phyloP scores from a whole-genome alignment of 1,140 invertebrate genomes.

The Bombus ignitus region DNA sequence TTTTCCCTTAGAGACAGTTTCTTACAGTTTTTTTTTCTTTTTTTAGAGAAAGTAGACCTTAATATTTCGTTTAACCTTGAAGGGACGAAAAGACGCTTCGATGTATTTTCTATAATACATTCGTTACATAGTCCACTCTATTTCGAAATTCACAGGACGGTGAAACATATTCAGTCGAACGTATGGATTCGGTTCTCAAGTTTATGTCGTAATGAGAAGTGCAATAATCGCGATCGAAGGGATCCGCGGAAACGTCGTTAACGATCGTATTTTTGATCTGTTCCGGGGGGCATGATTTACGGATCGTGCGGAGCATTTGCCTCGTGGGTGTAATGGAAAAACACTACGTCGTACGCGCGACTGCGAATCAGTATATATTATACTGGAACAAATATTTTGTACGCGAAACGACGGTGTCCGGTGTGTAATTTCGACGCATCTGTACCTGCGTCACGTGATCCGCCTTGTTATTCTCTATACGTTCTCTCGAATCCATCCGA shows the following conservation, averaged over 20 bases:
- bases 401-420: slow-evolving; percentile 52
- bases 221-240: neutral
- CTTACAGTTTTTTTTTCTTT: neutral
- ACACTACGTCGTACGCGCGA: slow-evolving; percentile 32
- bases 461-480: slow-evolving; percentile 66
- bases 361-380: slow-evolving; percentile 63
- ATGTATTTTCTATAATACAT: neutral
- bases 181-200: neutral
- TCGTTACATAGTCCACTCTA: neutral
- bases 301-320: slow-evolving; percentile 20
- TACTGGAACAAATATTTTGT: slow-evolving; percentile 65
- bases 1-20: neutral
- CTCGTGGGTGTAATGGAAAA: slow-evolving; percentile 55
- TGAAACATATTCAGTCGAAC: neutral
- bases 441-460: slow-evolving; percentile 64
- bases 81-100: neutral
- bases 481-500: slow-evolving; percentile 60
- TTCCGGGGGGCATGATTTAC: slow-evolving; percentile 27
- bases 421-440: slow-evolving; percentile 63
- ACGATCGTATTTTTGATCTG: slow-evolving; percentile 40
- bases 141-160: neutral
- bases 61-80: neutral
- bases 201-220: neutral
- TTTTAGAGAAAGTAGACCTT: neutral
- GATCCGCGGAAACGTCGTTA: neutral